Conservation (phyloP, 2,113 vertebrate genomes). For the Rhinolophus sinicus region DNA sequence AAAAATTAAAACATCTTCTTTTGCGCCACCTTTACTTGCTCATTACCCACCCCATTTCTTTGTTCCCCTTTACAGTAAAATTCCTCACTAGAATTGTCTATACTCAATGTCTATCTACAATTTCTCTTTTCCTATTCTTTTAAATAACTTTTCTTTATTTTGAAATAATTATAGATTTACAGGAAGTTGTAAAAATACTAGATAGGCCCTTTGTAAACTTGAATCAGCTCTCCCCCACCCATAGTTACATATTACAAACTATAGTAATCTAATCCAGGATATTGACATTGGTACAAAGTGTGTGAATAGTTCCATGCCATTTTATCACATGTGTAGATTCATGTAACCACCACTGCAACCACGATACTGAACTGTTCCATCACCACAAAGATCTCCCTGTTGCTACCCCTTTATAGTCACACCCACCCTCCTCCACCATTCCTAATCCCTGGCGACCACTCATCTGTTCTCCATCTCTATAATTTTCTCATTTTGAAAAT, state of each 20-base stretch:
- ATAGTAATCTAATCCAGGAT: not conserved
- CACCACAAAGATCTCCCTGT: not conserved
- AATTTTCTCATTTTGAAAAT: constrained; percentile 65
- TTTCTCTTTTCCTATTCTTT: not conserved
- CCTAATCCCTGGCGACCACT: constrained; percentile 10
- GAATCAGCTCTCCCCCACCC: not conserved
- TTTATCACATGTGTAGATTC: not conserved
- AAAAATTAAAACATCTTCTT: not conserved
- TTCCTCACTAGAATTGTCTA: not conserved
- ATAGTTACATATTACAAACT: not conserved
- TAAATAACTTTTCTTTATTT: not conserved
- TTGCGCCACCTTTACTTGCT: constrained; percentile 24
- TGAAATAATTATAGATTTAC: constrained; percentile 47
- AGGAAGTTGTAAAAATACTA: constrained; percentile 44
- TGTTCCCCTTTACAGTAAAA: not conserved
- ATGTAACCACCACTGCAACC: not conserved
- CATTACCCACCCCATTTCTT: not conserved
- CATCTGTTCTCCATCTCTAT: constrained; percentile 37
- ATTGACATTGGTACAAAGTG: not conserved
- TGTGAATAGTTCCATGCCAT: not conserved
- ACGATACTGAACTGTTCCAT: not conserved
- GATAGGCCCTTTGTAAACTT: constrained; percentile 35
- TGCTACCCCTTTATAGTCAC: not conserved
- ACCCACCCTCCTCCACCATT: not conserved
- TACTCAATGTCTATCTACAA: not conserved